Evolutionary conservation across 2,797 vertebrate genomes (phyloP).

Genomic region (Antrozous pallidus): DNA sequence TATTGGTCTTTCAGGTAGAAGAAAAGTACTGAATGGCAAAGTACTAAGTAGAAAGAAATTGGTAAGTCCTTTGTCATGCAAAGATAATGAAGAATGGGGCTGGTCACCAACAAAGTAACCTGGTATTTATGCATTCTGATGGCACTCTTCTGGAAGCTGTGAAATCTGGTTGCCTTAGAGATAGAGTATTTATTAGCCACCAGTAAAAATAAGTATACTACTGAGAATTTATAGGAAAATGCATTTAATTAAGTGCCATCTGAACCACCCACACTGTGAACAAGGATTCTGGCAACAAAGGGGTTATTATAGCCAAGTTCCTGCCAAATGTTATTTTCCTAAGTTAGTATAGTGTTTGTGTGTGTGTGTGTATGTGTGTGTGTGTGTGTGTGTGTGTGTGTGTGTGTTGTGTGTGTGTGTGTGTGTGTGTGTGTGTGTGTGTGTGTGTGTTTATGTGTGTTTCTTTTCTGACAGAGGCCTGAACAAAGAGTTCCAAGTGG

Average conservation of each 20-base stretch:
- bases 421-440: neutral
- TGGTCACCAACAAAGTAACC: neutral
- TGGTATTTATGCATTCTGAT: neutral
- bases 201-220: constrained; percentile 66
- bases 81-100: neutral
- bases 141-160: constrained; percentile 25
- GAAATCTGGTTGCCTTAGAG: constrained; percentile 63
- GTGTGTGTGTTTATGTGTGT: neutral
- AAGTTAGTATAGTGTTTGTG: constrained; percentile 35
- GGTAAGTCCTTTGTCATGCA: neutral
- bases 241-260: constrained; percentile 77
- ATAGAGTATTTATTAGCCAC: constrained; percentile 54
- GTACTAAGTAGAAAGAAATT: neutral
- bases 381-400: neutral
- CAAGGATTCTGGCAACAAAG: constrained; percentile 73
- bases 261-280: constrained; percentile 79
- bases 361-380: neutral
- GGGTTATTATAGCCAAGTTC: constrained; percentile 71
- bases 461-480: constrained; percentile 44
- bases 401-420: neutral
- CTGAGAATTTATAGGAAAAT: constrained; percentile 68
- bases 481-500: constrained; percentile 75
- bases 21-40: neutral
- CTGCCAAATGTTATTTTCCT: constrained; percentile 74
- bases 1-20: neutral